phyloP scores from a whole-genome alignment of 2,888 invertebrate species.

The Euproctis similis region DNA sequence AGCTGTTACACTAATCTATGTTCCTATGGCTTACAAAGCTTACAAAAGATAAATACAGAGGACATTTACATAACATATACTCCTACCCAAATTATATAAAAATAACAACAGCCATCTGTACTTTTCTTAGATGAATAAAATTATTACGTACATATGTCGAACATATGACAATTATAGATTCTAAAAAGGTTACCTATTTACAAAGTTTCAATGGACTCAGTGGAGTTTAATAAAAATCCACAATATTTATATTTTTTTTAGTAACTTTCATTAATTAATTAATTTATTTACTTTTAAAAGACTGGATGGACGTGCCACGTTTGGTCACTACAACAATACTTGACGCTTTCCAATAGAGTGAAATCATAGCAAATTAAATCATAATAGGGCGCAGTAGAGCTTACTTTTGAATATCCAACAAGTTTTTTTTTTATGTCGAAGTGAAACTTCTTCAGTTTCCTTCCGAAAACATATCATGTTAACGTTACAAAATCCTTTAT shows the following conservation, averaged over 20 bases:
- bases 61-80: slow-evolving; percentile 75
- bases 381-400: too few species aligned
- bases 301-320: slow-evolving; percentile 65
- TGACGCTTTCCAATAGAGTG: slow-evolving; percentile 34
- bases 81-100: slow-evolving; percentile 76
- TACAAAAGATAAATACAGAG: slow-evolving; percentile 74
- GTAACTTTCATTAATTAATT: too few species aligned
- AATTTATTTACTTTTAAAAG: slow-evolving; percentile 35
- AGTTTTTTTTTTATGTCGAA: too few species aligned
- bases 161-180: slow-evolving; percentile 74
- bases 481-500: too few species aligned
- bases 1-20: slow-evolving; percentile 69
- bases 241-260: slow-evolving; percentile 34
- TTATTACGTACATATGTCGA: slow-evolving; percentile 72
- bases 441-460: too few species aligned
- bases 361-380: slow-evolving; percentile 40
- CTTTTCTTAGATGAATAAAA: slow-evolving; percentile 76
- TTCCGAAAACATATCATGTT: too few species aligned
- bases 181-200: slow-evolving; percentile 71
- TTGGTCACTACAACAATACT: slow-evolving; percentile 59
- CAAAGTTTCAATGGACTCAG: slow-evolving; percentile 59
- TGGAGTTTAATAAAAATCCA: slow-evolving; percentile 46
- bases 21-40: slow-evolving; percentile 73
- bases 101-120: slow-evolving; percentile 77
- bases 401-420: too few species aligned